Conservation (phyloP, 1,140 invertebrate genomes). For the Thereuonema tuberculata region DNA sequence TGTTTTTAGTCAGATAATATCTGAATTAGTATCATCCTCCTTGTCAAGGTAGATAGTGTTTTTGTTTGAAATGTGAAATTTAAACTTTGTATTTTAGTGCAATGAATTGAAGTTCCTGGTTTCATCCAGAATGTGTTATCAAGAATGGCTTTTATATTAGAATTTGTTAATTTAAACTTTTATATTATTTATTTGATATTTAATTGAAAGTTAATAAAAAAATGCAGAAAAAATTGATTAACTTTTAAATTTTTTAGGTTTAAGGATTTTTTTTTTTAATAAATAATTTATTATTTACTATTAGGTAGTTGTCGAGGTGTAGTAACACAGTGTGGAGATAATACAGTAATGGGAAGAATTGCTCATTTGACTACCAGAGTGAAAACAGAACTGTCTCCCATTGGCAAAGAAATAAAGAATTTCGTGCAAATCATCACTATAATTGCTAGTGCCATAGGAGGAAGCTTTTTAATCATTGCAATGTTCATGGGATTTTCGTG, state of each 20-base stretch:
- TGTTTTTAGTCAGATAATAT: too few relatives aligned
- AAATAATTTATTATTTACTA: neutral
- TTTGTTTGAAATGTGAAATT: too few relatives aligned
- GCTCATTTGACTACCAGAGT: slow-evolving; percentile 91
- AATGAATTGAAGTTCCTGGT: neutral
- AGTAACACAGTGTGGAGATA: slow-evolving; percentile 92
- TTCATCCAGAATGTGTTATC: neutral
- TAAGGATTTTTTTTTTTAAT: neutral
- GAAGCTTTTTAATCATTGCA: slow-evolving; percentile 94
- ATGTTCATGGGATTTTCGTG: slow-evolving; percentile 94
- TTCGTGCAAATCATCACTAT: slow-evolving; percentile 98
- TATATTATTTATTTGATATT: neutral
- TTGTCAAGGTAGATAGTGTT: too few relatives aligned
- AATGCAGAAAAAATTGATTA: too few relatives aligned
- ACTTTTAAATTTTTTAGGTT: too few relatives aligned
- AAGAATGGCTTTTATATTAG: neutral
- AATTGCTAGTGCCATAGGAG: slow-evolving; percentile 92
- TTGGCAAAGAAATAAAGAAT: slow-evolving; percentile 95
- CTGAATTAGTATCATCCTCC: too few relatives aligned
- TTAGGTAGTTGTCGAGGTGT: slow-evolving; percentile 78
- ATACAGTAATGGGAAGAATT: slow-evolving; percentile 98
- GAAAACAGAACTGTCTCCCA: slow-evolving; percentile 92
- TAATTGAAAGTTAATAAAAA: too few relatives aligned
- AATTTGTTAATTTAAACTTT: neutral
- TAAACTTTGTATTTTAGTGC: too few relatives aligned